phyloP scores from a whole-genome alignment of 2,888 invertebrate species.

The Eilema sororculum region DNA sequence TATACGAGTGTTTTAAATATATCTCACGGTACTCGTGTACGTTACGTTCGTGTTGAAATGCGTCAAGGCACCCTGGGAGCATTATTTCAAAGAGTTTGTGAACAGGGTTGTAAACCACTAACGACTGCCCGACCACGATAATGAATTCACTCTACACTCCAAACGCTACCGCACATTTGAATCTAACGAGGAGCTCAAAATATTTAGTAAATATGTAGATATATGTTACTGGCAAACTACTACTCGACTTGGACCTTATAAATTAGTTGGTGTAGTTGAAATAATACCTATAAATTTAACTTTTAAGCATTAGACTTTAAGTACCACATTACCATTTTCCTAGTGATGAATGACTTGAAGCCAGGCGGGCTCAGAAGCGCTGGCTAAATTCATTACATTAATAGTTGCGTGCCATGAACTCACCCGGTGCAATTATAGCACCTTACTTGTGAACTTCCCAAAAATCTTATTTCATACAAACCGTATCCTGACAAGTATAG shows the following conservation, averaged over 20 bases:
- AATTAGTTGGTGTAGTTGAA: constrained; percentile 38
- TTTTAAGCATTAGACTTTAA: background rate
- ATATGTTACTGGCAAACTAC: constrained; percentile 42
- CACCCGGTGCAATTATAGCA: no score
- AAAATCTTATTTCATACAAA: no score
- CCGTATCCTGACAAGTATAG: no score
- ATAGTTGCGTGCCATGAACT: no score
- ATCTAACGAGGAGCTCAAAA: constrained; percentile 62
- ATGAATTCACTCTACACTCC: constrained; percentile 80
- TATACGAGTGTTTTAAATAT: constrained; percentile 58
- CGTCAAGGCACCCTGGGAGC: constrained; percentile 69
- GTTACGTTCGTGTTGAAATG: constrained; percentile 52
- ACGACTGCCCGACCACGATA: constrained; percentile 80
- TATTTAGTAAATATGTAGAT: constrained; percentile 55
- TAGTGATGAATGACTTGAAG: no score
- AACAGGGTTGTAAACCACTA: constrained; percentile 81
- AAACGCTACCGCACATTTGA: constrained; percentile 68
- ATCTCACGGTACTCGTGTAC: constrained; percentile 51
- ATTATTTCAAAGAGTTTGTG: constrained; percentile 81
- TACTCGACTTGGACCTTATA: constrained; percentile 24
- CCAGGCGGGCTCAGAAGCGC: no score
- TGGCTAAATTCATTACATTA: no score
- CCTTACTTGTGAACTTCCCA: no score
- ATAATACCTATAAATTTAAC: background rate
- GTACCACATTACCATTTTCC: no score